Evolutionary conservation across 2,113 vertebrate species (phyloP), one percentile per base, ranked within the genome.

Genomic region (Calidris pygmaea): DNA sequence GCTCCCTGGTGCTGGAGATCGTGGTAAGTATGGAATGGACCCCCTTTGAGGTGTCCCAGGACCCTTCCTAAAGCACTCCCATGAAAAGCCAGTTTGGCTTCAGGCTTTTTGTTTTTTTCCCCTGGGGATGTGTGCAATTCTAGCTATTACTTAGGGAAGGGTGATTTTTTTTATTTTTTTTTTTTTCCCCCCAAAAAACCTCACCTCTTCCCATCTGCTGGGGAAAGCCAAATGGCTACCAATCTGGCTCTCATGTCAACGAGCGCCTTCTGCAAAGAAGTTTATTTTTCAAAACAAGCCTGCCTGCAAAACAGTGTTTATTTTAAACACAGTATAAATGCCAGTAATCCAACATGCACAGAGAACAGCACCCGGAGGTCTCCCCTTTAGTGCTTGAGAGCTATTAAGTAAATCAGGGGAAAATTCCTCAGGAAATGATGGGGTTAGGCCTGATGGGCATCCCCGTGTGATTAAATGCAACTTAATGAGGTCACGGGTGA

Each of bases 371-470:
- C 87, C 71, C 59, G 9, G 91, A 90, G 95, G 90, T 96, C 95
- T 95, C 80, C 59, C 0, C 3, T 80, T 92, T 50, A 66, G 58
- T 3, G 5, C 76, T 96, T 53, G 59, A 92, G 92, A 93, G 53
- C 87, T 95, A 95, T 92, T 92, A 91, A 95, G 70, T 90, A 96
- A 95, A 96, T 95, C 91, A 87, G 86, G 58, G 45, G 48, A 70
- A 95, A 96, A 95, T 95, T 96, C 93, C 95, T 94, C 84, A 96
- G 87, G 91, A 96, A 95, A 95, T 89, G 58, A 70, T 95, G 87
- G 89, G 68, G 88, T 95, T 96, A 92, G 86, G 62, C 87, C 77
- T 95, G 94, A 92, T 96, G 94, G 89, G 86, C 81, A 95, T 91
- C 91, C 71, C 89, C 1, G 1, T 74, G 77, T 93, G 95, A 94